Evolutionary conservation across 2,797 vertebrate genomes (phyloP), one percentile per base, ranked within the genome.

Genomic region (Oceanodroma leucorhoa): DNA sequence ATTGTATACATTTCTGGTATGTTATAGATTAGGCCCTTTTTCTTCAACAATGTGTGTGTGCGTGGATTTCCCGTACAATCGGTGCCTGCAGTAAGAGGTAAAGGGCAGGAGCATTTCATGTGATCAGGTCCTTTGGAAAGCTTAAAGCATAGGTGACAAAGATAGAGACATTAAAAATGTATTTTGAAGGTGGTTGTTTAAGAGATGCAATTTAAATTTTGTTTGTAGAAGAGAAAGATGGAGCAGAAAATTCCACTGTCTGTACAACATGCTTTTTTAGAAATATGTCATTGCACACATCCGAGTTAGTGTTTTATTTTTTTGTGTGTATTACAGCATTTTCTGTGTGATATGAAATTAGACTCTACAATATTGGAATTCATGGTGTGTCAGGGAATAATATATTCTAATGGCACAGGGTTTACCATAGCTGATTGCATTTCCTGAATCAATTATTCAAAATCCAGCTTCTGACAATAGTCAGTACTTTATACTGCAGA

Each of bases 361-460:
- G 27, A 41, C 38, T 69, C 3, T 29, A 57, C 13, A 60, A 15
- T 62, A 45, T 23, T 69, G 10, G 32, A 90, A 85, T 58, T 76
- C 21, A 14, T 60, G 5, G 12, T 69, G 5, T 67, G 8, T 72
- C 23, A 54, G 46, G 51, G 18, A 69, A 76, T 85, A 83, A 38
- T 41, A 22, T 13, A 61, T 41, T 67, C 46, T 82, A 38, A 71
- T 51, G 18, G 32, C 30, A 66, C 26, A 77, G 23, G 22, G 16
- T 62, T 93, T 79, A 36, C 27, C 26, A 60, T 24, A 83, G 43
- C 29, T 89, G 32, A 80, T 64, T 89, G 46, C 21, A 78, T 71
- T 91, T 94, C 57, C 60, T 83, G 51, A 67, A 62, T 75, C 32
- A 83, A 26, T 67, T 82, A 70, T 70, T 87, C 21, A 70, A 76